Evolutionary conservation across 2,113 vertebrate species (phyloP).

Genomic region (Platysternon megacephalum): DNA sequence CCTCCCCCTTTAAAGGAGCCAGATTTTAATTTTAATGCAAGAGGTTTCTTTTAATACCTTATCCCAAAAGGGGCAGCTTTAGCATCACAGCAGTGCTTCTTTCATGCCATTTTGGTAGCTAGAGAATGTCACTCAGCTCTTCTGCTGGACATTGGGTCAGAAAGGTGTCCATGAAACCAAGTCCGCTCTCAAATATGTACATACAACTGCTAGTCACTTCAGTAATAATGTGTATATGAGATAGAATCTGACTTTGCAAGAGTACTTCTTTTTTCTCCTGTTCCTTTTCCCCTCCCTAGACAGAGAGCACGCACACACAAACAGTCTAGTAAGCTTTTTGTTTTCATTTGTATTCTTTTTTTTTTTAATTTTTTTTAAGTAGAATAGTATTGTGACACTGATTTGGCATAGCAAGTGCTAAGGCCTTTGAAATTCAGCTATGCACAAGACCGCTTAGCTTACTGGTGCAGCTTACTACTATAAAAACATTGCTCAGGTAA

Average conservation of each 20-base stretch:
- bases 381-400: background rate
- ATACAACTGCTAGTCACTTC: background rate
- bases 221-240: background rate
- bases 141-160: background rate
- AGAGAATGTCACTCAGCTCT: background rate
- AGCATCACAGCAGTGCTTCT: background rate
- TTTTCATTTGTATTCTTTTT: background rate
- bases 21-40: background rate
- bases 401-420: background rate
- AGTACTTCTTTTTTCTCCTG: background rate
- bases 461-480: background rate
- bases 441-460: background rate
- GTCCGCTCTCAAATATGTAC: background rate
- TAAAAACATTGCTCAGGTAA: background rate
- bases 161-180: background rate
- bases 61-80: constrained; percentile 8
- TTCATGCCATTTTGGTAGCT: background rate
- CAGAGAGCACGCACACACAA: background rate
- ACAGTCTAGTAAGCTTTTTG: background rate
- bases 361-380: background rate
- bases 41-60: background rate
- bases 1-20: no score
- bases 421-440: background rate
- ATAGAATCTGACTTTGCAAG: background rate
- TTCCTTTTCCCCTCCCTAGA: background rate